Evolutionary conservation across 2,888 invertebrate genomes (phyloP), one percentile per base, ranked within the genome.

Genomic region (Baronia brevicornis): DNA sequence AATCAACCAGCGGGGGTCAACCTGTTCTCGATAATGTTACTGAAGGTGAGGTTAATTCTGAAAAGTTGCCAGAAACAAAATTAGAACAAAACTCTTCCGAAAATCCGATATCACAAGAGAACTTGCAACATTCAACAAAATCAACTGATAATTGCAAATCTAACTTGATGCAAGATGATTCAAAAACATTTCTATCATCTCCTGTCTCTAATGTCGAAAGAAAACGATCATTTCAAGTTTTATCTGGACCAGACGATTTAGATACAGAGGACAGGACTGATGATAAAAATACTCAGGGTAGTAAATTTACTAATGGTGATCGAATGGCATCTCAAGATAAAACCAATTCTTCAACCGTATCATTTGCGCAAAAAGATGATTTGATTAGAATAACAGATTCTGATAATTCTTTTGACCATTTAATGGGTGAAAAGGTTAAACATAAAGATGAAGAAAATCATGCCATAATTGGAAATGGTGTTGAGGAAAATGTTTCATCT

Each of bases 331-430:
- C 54, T 28, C 60, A 64, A 44, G 71, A 68, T 41, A 79, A 73
- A 57, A 59, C 49, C 43, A 58, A 49, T 43, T 68, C 72, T 5
- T 63, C 71, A 8, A 51, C 56, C 3, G 84, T 84, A 5, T 78
- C 82, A 3, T 82, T 84, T 55, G 71, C 82, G 28, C 70, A 72
- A 33, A 75, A 69, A 48, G 70, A 80, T 39, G 70, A 78, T 52
- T 51, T 79, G 39, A 68, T 79, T 44, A 68, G 68, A 51, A 70
- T 65, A 33, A 69, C 66, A 37, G 73, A 71, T 36, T 54, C 58
- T 5, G 67, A 62, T 45, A 61, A 58, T 32, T 51, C 52, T 19
- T 48, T 57, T 11, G 72, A 71, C 39, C 58, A 72, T 52, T 55
- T 73, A 17, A 79, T 80, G 75, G 78, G 73, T 3, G 80, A 82